Evolutionary conservation across 2,888 invertebrate genomes (phyloP).

Genomic region (Willowsia nigromaculata): DNA sequence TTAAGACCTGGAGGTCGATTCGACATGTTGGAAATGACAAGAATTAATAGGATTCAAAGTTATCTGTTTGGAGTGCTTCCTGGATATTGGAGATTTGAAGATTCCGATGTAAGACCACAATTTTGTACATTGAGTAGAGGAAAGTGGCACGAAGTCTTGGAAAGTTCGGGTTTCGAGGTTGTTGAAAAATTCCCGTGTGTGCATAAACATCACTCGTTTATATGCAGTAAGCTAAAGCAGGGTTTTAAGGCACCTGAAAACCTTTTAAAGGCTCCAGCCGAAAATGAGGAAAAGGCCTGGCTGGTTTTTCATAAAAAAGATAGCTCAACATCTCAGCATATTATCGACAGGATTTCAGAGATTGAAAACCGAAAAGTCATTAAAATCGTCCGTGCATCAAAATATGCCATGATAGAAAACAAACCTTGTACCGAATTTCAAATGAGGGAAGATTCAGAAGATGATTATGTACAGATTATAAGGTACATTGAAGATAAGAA

Average conservation of each 20-base stretch:
- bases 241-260: not conserved
- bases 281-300: not conserved
- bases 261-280: not conserved
- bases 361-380: not conserved
- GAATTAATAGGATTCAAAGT: not conserved
- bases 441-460: not conserved
- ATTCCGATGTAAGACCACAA: not conserved
- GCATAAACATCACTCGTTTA: not conserved
- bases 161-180: not conserved
- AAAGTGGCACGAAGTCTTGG: not conserved
- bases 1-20: slow-evolving; percentile 41
- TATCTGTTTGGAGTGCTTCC: slow-evolving; percentile 9
- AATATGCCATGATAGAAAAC: not conserved
- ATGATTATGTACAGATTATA: not conserved
- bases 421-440: not conserved
- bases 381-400: not conserved
- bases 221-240: not conserved
- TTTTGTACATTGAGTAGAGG: not conserved
- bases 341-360: not conserved
- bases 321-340: not conserved
- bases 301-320: not conserved
- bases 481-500: not conserved
- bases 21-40: slow-evolving; percentile 38
- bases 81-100: slow-evolving; percentile 45
- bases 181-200: not conserved